Evolutionary conservation across 2,113 vertebrate genomes (phyloP).

Genomic region (Lamprotornis superbus): DNA sequence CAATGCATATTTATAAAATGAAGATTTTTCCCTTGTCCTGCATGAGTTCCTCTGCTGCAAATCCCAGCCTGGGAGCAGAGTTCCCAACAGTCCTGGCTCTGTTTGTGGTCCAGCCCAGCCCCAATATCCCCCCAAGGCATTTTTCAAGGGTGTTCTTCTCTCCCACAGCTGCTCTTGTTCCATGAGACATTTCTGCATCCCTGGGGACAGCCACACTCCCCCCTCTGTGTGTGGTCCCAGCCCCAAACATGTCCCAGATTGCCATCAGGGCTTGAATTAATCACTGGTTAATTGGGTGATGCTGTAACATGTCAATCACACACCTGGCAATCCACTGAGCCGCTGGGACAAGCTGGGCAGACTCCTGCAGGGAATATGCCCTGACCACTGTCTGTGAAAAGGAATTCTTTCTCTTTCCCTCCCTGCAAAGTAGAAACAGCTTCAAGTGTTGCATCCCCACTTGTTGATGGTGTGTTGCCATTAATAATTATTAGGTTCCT

Average conservation of each 20-base stretch:
- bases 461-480: background rate
- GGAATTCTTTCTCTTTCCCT: background rate
- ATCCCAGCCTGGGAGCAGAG: background rate
- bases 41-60: background rate
- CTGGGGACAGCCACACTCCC: background rate
- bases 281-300: background rate
- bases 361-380: accelerated
- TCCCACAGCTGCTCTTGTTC: accelerated
- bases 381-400: accelerated
- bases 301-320: background rate
- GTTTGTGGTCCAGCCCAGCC: background rate
- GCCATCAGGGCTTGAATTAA: background rate
- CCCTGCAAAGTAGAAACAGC: accelerated
- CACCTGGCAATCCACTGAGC: background rate
- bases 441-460: accelerated
- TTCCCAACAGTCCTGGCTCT: background rate
- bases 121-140: accelerated
- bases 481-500: background rate
- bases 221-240: background rate
- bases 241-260: background rate
- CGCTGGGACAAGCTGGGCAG: accelerated
- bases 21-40: background rate
- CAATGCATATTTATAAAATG: accelerated
- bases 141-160: background rate
- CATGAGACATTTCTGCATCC: background rate